Evolutionary conservation across 2,888 invertebrate species (phyloP), one percentile per base, ranked within the genome.

Genomic region (Dicroscelio sp.): DNA sequence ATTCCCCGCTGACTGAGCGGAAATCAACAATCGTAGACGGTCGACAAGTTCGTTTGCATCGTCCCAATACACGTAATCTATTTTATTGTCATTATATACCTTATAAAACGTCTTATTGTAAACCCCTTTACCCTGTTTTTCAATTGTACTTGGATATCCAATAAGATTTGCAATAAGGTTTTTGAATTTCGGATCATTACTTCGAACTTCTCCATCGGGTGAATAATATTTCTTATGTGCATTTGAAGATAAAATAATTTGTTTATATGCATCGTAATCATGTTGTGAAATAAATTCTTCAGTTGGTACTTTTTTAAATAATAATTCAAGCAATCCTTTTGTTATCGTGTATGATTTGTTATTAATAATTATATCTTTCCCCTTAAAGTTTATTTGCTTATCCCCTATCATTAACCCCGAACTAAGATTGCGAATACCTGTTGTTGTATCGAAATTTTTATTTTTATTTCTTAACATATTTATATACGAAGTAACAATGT

Each of bases 31-130:
- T 0, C 87, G 63, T 2, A 92, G 69, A 30, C 90, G 82, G 58
- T 93, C 85, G 0, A 93, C 93, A 2, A 93, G 60, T 79, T 92
- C 89, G 63, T 92, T 93, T 0, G 92, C 90, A 86, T 93, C 86
- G 79, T 93, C 60, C 60, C 60, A 93, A 75, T 92, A 85, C 5
- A 91, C 67, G 65, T 92, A 88, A 83, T 91, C 89, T 0, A 86
- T 52, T 71, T 71, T 52, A 20, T 48, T 25, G 35, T 30, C 5
- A 63, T 27, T 43, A 78, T 78, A 17, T 60, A 23, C 23, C 48
- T 30, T 6, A 20, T n/a, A 2, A 76, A 8, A 27, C n/a, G n/a
- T n/a, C n/a, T n/a, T n/a, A n/a, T n/a, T n/a, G n/a, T n/a, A n/a
- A n/a, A n/a, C n/a, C n/a, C 35, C 76, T 58, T 33, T 8, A 27